Evolutionary conservation across 2,113 vertebrate species (phyloP).

Genomic region (Rhagologus leucostigma): DNA sequence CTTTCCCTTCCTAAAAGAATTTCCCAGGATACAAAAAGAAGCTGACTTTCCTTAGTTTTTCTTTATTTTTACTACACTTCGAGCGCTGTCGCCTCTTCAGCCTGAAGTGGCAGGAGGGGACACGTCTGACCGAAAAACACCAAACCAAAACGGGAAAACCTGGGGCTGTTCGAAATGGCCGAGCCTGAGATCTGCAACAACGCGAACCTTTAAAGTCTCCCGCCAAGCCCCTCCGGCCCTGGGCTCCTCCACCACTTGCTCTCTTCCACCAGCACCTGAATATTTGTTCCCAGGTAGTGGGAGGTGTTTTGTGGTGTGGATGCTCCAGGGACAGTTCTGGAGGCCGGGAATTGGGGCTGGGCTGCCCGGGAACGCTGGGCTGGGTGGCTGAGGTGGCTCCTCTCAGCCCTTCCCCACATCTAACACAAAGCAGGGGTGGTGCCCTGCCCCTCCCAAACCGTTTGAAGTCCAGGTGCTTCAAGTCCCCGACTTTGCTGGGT

Average conservation of each 20-base stretch:
- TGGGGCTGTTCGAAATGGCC: accelerated
- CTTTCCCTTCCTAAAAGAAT: background rate
- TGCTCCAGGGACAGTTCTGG: background rate
- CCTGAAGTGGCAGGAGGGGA: background rate
- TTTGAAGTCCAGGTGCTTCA: background rate
- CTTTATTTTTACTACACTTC: background rate
- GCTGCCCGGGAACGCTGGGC: accelerated
- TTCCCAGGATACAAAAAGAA: background rate
- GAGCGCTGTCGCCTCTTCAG: background rate
- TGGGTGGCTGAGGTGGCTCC: background rate
- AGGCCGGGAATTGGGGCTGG: accelerated
- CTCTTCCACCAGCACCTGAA: no score
- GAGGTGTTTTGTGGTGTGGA: background rate
- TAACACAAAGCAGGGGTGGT: background rate
- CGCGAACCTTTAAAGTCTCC: accelerated
- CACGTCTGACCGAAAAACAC: background rate
- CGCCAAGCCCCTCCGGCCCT: background rate
- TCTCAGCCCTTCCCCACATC: background rate
- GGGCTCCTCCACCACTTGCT: background rate
- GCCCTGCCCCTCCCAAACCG: background rate
- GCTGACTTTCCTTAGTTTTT: background rate
- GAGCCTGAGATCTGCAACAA: background rate
- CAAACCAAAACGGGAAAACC: background rate
- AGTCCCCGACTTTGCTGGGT: background rate
- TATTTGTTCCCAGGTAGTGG: accelerated